Conservation (phyloP, 1,140 invertebrate genomes). For the Rhyacophila brunnea region DNA sequence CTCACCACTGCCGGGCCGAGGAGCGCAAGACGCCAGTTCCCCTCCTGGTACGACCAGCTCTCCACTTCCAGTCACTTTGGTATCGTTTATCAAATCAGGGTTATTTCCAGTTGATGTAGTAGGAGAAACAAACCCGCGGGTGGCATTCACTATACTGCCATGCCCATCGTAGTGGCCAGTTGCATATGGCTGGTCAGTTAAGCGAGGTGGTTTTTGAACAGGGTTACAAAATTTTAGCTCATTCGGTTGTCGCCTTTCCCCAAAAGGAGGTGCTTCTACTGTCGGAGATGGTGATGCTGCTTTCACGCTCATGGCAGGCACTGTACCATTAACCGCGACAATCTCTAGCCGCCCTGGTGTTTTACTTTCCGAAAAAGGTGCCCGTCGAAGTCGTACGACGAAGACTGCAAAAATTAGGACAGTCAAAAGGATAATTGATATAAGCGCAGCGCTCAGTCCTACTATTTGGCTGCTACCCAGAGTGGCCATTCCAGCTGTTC, state of each 20-base stretch:
- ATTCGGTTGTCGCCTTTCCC: slow-evolving; percentile 47
- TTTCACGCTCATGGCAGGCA: slow-evolving; percentile 48
- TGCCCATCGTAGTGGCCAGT: slow-evolving; percentile 62
- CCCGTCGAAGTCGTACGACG: slow-evolving; percentile 66
- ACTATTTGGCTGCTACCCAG: slow-evolving; percentile 82
- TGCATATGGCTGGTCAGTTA: slow-evolving; percentile 63
- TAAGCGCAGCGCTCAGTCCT: slow-evolving; percentile 77
- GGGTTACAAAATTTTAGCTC: slow-evolving; percentile 63
- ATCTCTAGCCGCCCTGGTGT: slow-evolving; percentile 70
- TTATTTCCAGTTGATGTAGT: slow-evolving; percentile 72
- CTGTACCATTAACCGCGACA: slow-evolving; percentile 59
- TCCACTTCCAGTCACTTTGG: slow-evolving; percentile 58
- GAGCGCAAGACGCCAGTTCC: slow-evolving; percentile 17
- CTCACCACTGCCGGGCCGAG: slow-evolving; percentile 63
- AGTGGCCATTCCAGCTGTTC: slow-evolving; percentile 73
- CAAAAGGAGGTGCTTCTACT: slow-evolving; percentile 48
- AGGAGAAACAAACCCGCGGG: slow-evolving; percentile 65
- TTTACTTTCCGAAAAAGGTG: slow-evolving; percentile 72
- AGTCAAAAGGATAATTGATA: slow-evolving; percentile 75
- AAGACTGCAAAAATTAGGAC: slow-evolving; percentile 72
- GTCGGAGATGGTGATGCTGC: slow-evolving; percentile 37
- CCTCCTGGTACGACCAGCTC: slow-evolving; percentile 43
- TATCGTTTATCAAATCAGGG: slow-evolving; percentile 80
- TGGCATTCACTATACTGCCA: slow-evolving; percentile 60
- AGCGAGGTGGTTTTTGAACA: slow-evolving; percentile 65